A percentile compares a stretch with the other conserved stretches of the same genome.
phyloP scores from a whole-genome alignment of 1,140 invertebrate genomes.

The Galendromus occidentalis region DNA sequence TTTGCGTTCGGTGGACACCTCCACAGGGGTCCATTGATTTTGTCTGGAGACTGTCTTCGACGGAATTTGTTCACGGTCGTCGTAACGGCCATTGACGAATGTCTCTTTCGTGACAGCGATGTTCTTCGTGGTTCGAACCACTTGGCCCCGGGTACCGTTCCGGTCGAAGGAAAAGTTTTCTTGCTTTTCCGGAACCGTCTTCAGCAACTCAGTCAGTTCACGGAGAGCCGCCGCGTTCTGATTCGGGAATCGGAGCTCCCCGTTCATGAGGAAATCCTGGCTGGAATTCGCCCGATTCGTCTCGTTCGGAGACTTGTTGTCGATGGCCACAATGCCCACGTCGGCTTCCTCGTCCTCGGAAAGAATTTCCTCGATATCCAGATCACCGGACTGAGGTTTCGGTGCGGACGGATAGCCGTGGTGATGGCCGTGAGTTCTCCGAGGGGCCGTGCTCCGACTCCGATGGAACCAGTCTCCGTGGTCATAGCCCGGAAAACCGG shows the following conservation, averaged over 20 bases:
- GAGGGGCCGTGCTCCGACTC: neutral
- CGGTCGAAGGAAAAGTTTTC: neutral
- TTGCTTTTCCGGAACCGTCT: neutral
- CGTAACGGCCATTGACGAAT: neutral
- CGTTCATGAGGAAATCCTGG: neutral
- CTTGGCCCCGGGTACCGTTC: neutral
- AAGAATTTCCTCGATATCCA: neutral
- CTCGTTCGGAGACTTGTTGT: neutral
- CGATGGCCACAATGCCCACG: neutral
- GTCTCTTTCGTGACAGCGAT: neutral
- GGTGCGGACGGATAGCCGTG: neutral
- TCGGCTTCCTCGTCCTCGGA: neutral
- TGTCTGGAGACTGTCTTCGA: too few species aligned
- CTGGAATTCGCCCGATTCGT: neutral
- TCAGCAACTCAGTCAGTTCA: neutral
- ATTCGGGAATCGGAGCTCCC: slow-evolving; percentile 1
- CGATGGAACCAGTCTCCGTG: neutral
- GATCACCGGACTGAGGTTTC: neutral
- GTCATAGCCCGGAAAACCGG: neutral
- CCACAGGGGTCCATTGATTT: too few species aligned
- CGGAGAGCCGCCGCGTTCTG: neutral
- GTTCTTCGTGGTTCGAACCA: neutral
- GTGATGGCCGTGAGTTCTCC: neutral
- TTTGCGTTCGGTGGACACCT: too few species aligned
- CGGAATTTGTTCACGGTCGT: neutral